Evolutionary conservation across 1,140 invertebrate species (phyloP).

Genomic region (Phortica variegata): DNA sequence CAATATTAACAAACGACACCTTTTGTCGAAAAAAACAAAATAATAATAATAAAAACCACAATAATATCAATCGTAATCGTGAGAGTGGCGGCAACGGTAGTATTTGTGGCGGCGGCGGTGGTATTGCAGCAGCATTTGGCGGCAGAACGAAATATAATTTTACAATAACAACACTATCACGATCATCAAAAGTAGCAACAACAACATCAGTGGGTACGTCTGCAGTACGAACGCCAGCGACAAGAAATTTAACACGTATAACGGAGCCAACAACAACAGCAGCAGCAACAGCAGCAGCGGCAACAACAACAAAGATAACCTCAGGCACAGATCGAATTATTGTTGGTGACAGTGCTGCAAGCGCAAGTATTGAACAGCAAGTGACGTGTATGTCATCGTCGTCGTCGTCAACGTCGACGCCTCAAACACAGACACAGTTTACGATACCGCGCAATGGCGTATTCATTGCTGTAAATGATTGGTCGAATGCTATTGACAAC

Average conservation of each 20-base stretch:
- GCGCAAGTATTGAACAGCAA: too few species aligned
- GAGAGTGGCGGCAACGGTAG: slow-evolving; percentile 28
- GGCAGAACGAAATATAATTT: slow-evolving; percentile 43
- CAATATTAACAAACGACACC: slow-evolving; percentile 28
- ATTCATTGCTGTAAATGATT: slow-evolving; percentile 54
- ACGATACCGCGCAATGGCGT: slow-evolving; percentile 49
- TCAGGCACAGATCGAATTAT: too few species aligned
- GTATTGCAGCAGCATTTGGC: not conserved
- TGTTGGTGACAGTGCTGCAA: too few species aligned
- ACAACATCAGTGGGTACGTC: slow-evolving; percentile 2
- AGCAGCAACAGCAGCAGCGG: not conserved
- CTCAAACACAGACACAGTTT: slow-evolving; percentile 25
- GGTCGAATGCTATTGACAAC: slow-evolving; percentile 29
- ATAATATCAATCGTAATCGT: slow-evolving; percentile 33
- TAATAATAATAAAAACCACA: slow-evolving; percentile 45
- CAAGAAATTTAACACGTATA: slow-evolving; percentile 1
- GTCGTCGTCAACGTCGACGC: too few species aligned
- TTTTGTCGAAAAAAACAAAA: slow-evolving; percentile 45
- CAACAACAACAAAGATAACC: slow-evolving; percentile 2
- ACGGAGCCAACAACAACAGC: slow-evolving; percentile 12
- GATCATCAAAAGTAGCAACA: slow-evolving; percentile 12
- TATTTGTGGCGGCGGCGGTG: not conserved
- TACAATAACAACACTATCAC: slow-evolving; percentile 48
- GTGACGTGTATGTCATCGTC: too few species aligned
- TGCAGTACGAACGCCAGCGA: slow-evolving; percentile 2